Percentiles rank a stretch among this genome's conserved stretches.
Conservation (phyloP, 2,888 invertebrate genomes). For the Dynastes maya region DNA sequence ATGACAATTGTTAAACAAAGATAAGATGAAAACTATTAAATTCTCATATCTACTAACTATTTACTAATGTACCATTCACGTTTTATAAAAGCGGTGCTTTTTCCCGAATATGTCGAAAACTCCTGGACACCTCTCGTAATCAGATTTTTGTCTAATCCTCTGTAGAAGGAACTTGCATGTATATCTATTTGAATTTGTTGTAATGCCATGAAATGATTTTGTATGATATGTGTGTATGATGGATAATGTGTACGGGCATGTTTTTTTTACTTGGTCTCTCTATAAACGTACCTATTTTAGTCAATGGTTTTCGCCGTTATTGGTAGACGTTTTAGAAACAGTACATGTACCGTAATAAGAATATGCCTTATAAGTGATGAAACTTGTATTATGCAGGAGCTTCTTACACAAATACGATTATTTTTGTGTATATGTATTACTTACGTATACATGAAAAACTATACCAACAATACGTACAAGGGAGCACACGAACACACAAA, state of each 20-base stretch:
- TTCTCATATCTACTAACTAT: no score
- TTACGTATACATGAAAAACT: slow-evolving; percentile 27
- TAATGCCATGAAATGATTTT: slow-evolving; percentile 38
- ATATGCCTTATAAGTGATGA: slow-evolving; percentile 40
- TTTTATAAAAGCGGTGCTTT: no score
- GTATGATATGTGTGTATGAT: slow-evolving; percentile 41
- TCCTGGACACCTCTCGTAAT: background rate
- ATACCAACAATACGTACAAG: slow-evolving; percentile 21
- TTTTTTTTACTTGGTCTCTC: slow-evolving; percentile 44
- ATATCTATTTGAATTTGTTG: slow-evolving; percentile 8
- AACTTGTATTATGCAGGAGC: slow-evolving; percentile 37
- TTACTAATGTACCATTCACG: no score
- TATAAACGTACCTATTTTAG: slow-evolving; percentile 11
- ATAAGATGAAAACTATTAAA: background rate
- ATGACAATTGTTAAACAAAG: background rate
- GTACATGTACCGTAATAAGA: slow-evolving; percentile 39
- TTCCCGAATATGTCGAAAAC: background rate
- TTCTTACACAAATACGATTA: slow-evolving; percentile 22
- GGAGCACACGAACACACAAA: slow-evolving; percentile 36
- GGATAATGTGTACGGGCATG: slow-evolving; percentile 49
- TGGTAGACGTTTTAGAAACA: slow-evolving; percentile 24
- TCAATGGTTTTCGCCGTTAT: slow-evolving; percentile 27
- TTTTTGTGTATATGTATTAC: slow-evolving; percentile 33
- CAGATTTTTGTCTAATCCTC: slow-evolving; percentile 28
- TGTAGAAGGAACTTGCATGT: slow-evolving; percentile 25